Conservation (phyloP, 2,888 invertebrate species). For the Myopa testacea region DNA sequence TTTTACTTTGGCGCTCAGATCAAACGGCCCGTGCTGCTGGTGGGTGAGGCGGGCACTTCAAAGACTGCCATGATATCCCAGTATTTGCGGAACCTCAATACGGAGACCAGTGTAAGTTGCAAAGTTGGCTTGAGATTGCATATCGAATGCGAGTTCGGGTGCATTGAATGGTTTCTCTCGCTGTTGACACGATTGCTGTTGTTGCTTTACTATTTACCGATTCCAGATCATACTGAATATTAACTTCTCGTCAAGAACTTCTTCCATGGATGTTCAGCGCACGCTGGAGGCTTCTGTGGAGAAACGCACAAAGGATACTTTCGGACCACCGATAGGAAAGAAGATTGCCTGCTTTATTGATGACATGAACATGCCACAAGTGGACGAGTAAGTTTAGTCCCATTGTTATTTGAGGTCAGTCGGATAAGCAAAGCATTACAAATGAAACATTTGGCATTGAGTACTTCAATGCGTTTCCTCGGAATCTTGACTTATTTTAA, state of each 20-base stretch:
- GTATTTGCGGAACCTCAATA: conserved; percentile 79
- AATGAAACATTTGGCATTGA: too few relatives aligned
- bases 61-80: conserved; percentile 91
- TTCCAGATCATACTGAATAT: conserved; percentile 80
- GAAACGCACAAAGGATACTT: conserved; percentile 89
- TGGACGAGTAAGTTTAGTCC: conserved; percentile 67
- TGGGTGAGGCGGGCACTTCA: conserved; percentile 93
- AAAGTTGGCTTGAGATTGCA: background rate
- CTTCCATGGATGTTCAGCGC: conserved; percentile 89
- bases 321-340: conserved; percentile 91
- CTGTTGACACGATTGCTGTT: background rate
- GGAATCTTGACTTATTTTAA: background rate
- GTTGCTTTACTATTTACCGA: background rate
- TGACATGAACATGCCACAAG: conserved; percentile 94
- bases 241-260: conserved; percentile 92
- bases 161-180: background rate
- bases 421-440: background rate
- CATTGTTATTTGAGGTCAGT: background rate
- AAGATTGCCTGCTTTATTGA: conserved; percentile 91
- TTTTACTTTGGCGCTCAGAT: conserved; percentile 67
- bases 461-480: too few relatives aligned
- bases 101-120: conserved; percentile 75
- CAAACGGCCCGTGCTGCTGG: conserved; percentile 82
- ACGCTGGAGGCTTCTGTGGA: conserved; percentile 90
- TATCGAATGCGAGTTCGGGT: background rate